Conservation (phyloP, 2,888 invertebrate genomes). For the Eremobia ochroleuca region DNA sequence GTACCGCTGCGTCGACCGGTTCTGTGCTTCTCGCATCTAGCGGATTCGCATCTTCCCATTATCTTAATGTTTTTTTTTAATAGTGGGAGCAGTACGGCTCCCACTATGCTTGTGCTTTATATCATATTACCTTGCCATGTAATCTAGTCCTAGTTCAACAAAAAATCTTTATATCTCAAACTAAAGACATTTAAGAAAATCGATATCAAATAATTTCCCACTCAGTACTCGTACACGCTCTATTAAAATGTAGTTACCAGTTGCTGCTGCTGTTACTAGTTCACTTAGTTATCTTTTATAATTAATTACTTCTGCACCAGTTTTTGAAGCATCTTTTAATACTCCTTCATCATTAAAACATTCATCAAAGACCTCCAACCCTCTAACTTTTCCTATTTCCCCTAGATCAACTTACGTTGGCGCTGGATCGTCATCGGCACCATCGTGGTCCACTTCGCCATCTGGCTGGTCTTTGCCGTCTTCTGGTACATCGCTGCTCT, state of each 20-base stretch:
- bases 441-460: constrained; percentile 85
- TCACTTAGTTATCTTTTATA: not conserved
- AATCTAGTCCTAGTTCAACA: too few relatives aligned
- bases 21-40: too few relatives aligned
- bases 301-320: not conserved
- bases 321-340: not conserved
- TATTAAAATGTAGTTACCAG: not conserved
- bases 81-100: too few relatives aligned
- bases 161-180: too few relatives aligned
- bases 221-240: not conserved
- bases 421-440: constrained; percentile 89
- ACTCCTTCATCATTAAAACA: not conserved
- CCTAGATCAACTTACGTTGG: constrained; percentile 88
- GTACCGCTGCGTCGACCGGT: too few relatives aligned
- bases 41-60: too few relatives aligned
- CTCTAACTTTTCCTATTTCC: not conserved
- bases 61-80: too few relatives aligned
- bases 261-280: not conserved
- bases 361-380: not conserved
- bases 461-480: constrained; percentile 87
- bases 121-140: too few relatives aligned
- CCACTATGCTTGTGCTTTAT: too few relatives aligned
- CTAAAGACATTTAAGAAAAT: not conserved
- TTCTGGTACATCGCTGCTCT: constrained; percentile 88
- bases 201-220: not conserved